Evolutionary conservation across 1,140 invertebrate genomes (phyloP), one percentile per base, ranked within the genome.

Genomic region (Eufriesea mexicana): DNA sequence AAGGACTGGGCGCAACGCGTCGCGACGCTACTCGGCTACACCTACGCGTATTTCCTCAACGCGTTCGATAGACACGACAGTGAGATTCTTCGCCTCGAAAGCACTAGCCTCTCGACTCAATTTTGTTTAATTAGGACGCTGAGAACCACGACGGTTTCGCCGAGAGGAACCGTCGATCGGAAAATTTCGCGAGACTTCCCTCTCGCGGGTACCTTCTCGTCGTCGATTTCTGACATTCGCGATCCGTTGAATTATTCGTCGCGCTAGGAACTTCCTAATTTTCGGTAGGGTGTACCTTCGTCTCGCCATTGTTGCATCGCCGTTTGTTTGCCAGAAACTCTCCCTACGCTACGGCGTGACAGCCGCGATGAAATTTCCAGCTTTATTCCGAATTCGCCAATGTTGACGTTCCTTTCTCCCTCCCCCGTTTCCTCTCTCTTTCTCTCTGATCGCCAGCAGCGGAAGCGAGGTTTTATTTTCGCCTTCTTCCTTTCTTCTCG

Each of bases 1-100:
- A 92, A 92, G 87, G 89, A 91, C 90, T n/a, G 54, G 54, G 51
- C 28, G 10, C 55, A 67, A 81, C 72, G 67, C 55, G 67, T 42
- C 35, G 35, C 35, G 35, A 78, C 73, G 76, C n/a, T 0, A 28
- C 25, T 57, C 14, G 18, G 51, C 25, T 72, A 75, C 61, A 68
- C 59, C 68, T 73, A 81, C 59, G 77, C 49, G 68, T 57, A 68
- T 75, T 64, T 62, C 68, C 54, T 35, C 23, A 51, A n/a, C 67
- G 55, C 67, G 55, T 71, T 59, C 47, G 79, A 59, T 70, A 75
- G 45, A 49, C 70, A 54, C 35, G 28, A 64, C 35, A 35, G n/a
- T 8, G 16, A 0, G 7, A 2, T 61, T 42, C 45, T 51, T 75
- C 54, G 45, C 20, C 51, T n/a, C n/a, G n/a, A n/a, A n/a, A n/a